Evolutionary conservation across 2,797 vertebrate species (phyloP).

Genomic region (Cetoscarus ocellatus): DNA sequence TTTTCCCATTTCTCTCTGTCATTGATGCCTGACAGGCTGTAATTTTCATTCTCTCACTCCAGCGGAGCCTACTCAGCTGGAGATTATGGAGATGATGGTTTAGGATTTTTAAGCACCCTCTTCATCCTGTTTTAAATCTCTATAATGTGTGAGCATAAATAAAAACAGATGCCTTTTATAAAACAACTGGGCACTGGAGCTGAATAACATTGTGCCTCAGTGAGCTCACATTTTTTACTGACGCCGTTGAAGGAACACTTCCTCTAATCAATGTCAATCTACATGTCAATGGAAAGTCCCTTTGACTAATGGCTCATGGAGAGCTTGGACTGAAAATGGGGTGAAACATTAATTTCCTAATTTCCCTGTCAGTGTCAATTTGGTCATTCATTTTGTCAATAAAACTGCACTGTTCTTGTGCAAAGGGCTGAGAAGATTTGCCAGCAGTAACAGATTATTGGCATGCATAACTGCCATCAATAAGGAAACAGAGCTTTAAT

Average conservation of each 20-base stretch:
- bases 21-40: slow-evolving; percentile 90
- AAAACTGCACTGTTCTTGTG: slow-evolving; percentile 37
- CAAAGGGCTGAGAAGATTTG: slow-evolving; percentile 29
- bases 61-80: slow-evolving; percentile 87
- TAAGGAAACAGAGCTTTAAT: slow-evolving; percentile 37
- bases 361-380: slow-evolving; percentile 71
- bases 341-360: slow-evolving; percentile 70
- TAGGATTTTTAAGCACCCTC: slow-evolving; percentile 83
- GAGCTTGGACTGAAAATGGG: slow-evolving; percentile 51
- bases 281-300: slow-evolving; percentile 59
- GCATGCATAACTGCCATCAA: slow-evolving; percentile 24
- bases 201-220: slow-evolving; percentile 68
- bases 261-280: slow-evolving; percentile 72
- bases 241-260: slow-evolving; percentile 64
- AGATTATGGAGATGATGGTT: slow-evolving; percentile 88
- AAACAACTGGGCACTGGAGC: slow-evolving; percentile 65
- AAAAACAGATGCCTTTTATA: slow-evolving; percentile 81
- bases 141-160: slow-evolving; percentile 79
- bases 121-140: slow-evolving; percentile 75
- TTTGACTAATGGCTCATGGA: slow-evolving; percentile 65
- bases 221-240: slow-evolving; percentile 72
- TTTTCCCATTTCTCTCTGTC: slow-evolving; percentile 90
- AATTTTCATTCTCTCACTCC: slow-evolving; percentile 91
- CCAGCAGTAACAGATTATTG: slow-evolving; percentile 36
- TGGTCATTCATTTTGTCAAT: slow-evolving; percentile 65